Evolutionary conservation across 2,113 vertebrate species (phyloP).

Genomic region (Chauna torquata): DNA sequence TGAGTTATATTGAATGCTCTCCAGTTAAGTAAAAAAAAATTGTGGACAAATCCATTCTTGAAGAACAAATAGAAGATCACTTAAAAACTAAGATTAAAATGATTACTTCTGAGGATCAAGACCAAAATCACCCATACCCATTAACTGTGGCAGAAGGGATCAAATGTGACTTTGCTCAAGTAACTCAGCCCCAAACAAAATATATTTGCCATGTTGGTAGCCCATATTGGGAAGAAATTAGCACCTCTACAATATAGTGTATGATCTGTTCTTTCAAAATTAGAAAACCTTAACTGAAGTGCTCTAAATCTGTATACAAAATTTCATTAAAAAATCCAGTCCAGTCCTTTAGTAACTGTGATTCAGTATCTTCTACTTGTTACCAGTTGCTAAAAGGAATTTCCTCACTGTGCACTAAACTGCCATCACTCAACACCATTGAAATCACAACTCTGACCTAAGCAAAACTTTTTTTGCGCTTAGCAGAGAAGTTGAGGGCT

Average conservation of each 20-base stretch:
- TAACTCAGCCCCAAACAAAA: background rate
- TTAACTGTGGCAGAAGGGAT: background rate
- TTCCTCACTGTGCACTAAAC: background rate
- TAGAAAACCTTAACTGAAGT: background rate
- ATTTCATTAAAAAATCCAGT: background rate
- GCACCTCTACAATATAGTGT: background rate
- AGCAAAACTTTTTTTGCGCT: background rate
- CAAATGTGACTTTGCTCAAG: background rate
- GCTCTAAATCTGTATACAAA: background rate
- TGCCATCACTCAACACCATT: background rate
- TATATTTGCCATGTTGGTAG: background rate
- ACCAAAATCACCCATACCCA: background rate
- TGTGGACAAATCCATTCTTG: background rate
- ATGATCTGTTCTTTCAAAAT: background rate
- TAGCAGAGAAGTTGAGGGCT: background rate
- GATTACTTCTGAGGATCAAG: background rate
- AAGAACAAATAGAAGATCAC: background rate
- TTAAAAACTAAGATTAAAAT: background rate
- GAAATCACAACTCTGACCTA: background rate
- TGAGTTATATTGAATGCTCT: background rate
- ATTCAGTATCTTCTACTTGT: background rate
- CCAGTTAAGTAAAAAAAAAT: background rate
- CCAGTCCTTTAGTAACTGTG: background rate
- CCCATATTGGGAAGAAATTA: background rate
- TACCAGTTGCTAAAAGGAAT: background rate